Evolutionary conservation across 53 echinoderm and acorn worm species (phyloP).

Genomic region (Zoroaster sp.): DNA sequence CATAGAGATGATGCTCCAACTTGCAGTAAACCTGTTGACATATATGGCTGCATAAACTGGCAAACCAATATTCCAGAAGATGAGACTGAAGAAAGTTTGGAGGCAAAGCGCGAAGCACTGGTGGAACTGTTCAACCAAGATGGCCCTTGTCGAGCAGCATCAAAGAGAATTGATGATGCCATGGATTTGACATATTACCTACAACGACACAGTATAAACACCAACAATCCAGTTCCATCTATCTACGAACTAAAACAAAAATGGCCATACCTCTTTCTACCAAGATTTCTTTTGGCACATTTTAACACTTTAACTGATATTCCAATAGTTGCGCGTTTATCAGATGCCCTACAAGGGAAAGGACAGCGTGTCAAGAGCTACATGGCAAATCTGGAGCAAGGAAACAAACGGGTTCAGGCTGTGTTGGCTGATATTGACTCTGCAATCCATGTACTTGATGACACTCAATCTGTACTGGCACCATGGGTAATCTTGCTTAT

Average conservation of each 20-base stretch:
- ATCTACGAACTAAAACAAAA: not conserved
- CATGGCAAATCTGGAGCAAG: not conserved
- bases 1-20: not conserved
- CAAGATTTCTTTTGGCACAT: not conserved
- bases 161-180: not conserved
- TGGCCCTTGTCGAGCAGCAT: not conserved
- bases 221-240: constrained; percentile 1
- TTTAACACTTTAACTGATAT: constrained; percentile 2
- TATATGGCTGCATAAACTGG: constrained; percentile 35
- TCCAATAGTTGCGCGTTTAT: not conserved
- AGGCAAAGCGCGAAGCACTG: not conserved
- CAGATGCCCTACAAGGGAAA: not conserved
- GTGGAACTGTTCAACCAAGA: not conserved
- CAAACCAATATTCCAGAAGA: constrained; percentile 8
- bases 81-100: constrained; percentile 14
- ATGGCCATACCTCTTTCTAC: not conserved
- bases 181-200: constrained; percentile 1
- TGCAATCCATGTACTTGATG: not conserved
- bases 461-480: not conserved
- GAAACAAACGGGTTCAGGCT: not conserved
- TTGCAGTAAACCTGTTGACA: constrained; percentile 1
- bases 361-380: not conserved
- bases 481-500: constrained; percentile 13
- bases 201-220: not conserved
- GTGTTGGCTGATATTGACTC: not conserved